These are phyloP conservation scores for Aldabrachelys gigantea DNA, from an alignment of 2,113 vertebrate species.

Conservation along the genomic window DNA sequence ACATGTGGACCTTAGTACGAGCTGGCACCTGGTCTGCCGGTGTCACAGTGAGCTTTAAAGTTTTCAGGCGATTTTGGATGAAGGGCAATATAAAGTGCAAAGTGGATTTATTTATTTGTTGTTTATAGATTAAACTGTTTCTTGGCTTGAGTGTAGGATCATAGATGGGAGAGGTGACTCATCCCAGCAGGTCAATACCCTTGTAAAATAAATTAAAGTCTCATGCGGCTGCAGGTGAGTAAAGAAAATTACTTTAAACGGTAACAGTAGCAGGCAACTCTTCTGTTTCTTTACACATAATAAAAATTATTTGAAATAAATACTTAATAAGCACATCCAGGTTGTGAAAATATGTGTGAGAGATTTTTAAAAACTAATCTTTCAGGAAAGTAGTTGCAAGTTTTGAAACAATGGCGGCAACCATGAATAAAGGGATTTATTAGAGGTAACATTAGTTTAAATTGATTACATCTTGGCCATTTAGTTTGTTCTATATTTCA, in stretches of 20 bases:
- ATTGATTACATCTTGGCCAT: not conserved
- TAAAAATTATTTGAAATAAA: not conserved
- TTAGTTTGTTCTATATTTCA: slow-evolving; percentile 4
- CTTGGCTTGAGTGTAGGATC: not conserved
- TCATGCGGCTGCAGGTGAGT: not conserved
- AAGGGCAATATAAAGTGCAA: not conserved
- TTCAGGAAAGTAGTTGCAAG: not conserved
- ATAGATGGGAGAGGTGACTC: not conserved
- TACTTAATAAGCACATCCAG: not conserved
- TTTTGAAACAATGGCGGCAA: not conserved
- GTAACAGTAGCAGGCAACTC: not conserved
- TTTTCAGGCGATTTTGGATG: not conserved
- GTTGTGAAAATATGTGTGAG: not conserved
- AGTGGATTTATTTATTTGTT: not conserved
- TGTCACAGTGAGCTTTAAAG: not conserved
- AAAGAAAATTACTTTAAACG: not conserved
- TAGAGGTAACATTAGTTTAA: not conserved
- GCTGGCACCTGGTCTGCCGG: not conserved
- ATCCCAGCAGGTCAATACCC: not conserved
- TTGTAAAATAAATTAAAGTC: slow-evolving; percentile 9
- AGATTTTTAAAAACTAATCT: not conserved
- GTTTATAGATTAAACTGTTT: not conserved
- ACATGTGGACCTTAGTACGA: not conserved
- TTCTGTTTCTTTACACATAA: not conserved
- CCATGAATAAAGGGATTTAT: not conserved